phyloP scores from a whole-genome alignment of 2,797 vertebrate genomes.

The Clarias pachynema region DNA sequence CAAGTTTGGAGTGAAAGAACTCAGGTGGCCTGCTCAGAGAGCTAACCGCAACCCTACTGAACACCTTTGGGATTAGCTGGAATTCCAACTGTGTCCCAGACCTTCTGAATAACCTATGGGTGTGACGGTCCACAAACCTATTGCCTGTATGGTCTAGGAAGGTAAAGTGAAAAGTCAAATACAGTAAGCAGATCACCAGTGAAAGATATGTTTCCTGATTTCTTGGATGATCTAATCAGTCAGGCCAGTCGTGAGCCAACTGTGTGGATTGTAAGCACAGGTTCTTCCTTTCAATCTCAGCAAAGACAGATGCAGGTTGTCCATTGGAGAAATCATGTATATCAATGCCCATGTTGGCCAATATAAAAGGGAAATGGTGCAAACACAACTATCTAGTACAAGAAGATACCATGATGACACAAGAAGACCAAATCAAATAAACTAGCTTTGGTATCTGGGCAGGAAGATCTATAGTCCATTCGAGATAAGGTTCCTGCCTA shows the following conservation, averaged over 20 bases:
- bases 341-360: background rate
- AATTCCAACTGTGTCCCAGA: background rate
- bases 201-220: background rate
- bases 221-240: background rate
- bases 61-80: background rate
- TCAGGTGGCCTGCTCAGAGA: background rate
- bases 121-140: background rate
- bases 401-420: background rate
- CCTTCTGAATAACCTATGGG: background rate
- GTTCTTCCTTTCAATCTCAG: background rate
- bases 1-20: background rate
- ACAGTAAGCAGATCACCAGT: background rate
- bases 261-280: background rate
- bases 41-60: background rate
- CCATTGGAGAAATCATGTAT: background rate
- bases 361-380: background rate
- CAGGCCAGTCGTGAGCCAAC: background rate
- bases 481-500: background rate
- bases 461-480: background rate
- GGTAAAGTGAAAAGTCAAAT: background rate
- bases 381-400: background rate
- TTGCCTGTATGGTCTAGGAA: background rate
- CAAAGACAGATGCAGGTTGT: background rate
- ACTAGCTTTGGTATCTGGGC: background rate
- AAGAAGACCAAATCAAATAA: background rate